Evolutionary conservation across 1,140 invertebrate species (phyloP), one percentile per base, ranked within the genome.

Genomic region (Drosophila lacteicornis): DNA sequence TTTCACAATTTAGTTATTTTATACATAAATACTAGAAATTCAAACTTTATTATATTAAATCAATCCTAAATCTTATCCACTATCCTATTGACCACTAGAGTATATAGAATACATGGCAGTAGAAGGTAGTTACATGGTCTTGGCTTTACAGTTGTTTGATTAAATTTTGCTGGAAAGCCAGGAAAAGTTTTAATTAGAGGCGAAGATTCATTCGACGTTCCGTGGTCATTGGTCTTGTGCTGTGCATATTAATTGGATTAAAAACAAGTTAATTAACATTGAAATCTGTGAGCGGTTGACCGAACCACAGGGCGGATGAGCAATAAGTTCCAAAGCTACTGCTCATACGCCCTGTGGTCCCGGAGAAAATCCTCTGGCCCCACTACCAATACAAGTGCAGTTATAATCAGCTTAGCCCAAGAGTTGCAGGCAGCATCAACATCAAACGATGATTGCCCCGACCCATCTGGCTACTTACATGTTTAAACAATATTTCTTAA

Each of bases 401-500:
- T 74, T 60, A 73, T 73, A 73, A 74, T 73, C 70, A 73, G 70
- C 70, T 73, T 73, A 73, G 68, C 55, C 60, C 70, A 38, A 51
- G 47, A 50, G 69, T 49, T 71, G 43, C 51, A 50, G 46, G 27
- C 27, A 30, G 27, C 17, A 67, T 43, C 45, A 61, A 22, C 45
- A 65, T 17, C 45, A 33, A 68, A 22, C 36, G 62, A 43, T 51
- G 66, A 51, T 67, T 50, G 46, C 62, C 30, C 12, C 69, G n/a
- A 51, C 22, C 33, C 75, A 42, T 38, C 45, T 62, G 74, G 80
- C 83, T 62, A 87, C 79, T 83, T 87, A 86, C 63, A 88, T 83
- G 84, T 88, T 86, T 88, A 83, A 86, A 88, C 84, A 83, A 87
- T 87, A 88, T 77, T 87, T 87, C 83, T 80, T 87, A 87, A 87